Percentiles rank a stretch among this genome's conserved stretches.
These are phyloP conservation scores for Gavialis gangeticus DNA, from an alignment of 2,113 vertebrate species.

Conservation along the genomic window DNA sequence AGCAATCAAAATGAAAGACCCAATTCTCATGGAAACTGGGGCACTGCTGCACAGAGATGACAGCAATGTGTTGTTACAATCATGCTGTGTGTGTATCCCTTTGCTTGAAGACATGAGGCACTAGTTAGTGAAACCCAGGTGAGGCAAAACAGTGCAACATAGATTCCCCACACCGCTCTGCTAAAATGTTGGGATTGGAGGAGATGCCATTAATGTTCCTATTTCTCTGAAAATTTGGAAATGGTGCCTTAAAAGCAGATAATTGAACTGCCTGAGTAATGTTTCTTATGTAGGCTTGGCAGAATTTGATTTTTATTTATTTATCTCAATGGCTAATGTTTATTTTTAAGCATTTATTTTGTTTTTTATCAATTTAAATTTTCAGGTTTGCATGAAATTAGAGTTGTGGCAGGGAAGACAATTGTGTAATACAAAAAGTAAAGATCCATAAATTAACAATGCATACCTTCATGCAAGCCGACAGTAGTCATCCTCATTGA, in stretches of 20 bases:
- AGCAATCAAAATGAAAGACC: background rate
- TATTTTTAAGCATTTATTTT: no score
- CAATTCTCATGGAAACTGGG: background rate
- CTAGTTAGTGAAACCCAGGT: background rate
- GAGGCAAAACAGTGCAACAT: accelerated
- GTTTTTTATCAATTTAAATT: no score
- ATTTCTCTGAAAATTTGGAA: background rate
- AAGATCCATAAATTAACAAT: no score
- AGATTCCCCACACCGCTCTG: background rate
- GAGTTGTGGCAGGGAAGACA: no score
- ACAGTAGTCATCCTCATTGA: no score
- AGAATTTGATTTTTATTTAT: no score
- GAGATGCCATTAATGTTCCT: background rate
- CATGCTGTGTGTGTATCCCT: background rate
- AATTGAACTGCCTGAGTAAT: background rate
- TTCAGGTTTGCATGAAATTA: no score
- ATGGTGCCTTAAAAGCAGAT: background rate
- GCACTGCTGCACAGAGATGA: background rate
- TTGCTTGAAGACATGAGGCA: background rate
- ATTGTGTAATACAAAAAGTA: no score
- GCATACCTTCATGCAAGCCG: no score
- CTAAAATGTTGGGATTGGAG: background rate
- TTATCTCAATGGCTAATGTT: no score
- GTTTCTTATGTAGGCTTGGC: background rate
- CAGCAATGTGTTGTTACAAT: background rate